Conservation (phyloP, 2,888 invertebrate genomes). For the Oxyscelio sp. region DNA sequence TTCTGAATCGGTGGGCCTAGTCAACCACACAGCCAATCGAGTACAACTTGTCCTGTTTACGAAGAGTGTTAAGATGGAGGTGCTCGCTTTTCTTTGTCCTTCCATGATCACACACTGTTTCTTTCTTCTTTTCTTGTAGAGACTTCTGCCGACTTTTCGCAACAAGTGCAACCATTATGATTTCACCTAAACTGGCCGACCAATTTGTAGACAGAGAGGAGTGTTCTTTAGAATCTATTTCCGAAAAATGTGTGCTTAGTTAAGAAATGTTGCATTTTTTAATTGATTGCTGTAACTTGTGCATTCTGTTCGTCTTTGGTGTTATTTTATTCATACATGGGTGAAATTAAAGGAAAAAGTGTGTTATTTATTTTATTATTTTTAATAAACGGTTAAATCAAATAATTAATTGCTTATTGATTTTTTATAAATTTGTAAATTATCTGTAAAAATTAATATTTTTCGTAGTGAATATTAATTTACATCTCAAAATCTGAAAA, state of each 20-base stretch:
- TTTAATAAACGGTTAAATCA: too few species aligned
- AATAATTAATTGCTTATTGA: too few species aligned
- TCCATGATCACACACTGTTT: background rate
- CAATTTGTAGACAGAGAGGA: conserved; percentile 34
- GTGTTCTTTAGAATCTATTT: background rate
- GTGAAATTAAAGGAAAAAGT: too few species aligned
- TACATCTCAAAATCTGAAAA: too few species aligned
- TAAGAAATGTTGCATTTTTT: background rate
- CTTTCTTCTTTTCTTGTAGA: conserved; percentile 26
- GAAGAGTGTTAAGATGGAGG: conserved; percentile 5
- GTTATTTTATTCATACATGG: too few species aligned
- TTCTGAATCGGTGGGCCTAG: conserved; percentile 80
- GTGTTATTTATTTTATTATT: too few species aligned
- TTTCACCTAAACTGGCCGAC: conserved; percentile 7
- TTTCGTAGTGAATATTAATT: too few species aligned
- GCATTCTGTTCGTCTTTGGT: too few species aligned
- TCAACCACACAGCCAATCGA: conserved; percentile 81
- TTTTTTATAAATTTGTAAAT: too few species aligned
- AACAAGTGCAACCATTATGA: conserved; percentile 79
- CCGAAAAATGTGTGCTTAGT: background rate
- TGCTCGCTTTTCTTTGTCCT: conserved; percentile 36
- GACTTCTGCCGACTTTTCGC: conserved; percentile 73
- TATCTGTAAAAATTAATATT: too few species aligned
- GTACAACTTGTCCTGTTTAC: conserved; percentile 53
- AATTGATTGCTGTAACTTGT: too few species aligned